Base-by-base conservation (phyloP, 2,797 vertebrate species). In the Ctenopoma kingsleyae region DNA sequence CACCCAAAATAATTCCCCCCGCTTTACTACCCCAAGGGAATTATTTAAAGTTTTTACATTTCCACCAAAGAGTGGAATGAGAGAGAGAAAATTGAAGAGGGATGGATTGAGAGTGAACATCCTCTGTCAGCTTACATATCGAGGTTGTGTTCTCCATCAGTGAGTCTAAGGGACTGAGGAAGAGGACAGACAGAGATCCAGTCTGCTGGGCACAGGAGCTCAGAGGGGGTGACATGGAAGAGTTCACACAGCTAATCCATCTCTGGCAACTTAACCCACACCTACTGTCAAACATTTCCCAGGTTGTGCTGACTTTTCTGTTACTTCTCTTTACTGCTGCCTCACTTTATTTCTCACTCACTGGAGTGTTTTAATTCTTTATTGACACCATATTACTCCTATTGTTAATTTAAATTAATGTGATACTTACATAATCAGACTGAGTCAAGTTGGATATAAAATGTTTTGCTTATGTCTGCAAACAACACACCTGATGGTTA, bases 91-190 rank as follows among this genome's bases (percentile, higher is more conserved):
- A 68, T 32, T 69, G 59, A 68, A 60, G 46, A 55, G 52, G 35
- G 54, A 72, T 62, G 43, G 57, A 79, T 66, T 32, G 58, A 74
- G 58, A 74, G 71, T 17, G 47, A 71, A 80, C 79, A 82, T 82
- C 67, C 74, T 69, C 70, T 61, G 77, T 61, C 76, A 63, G 76
- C 75, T 82, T 66, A 69, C 74, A 80, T 84, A 78, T 77, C 35
- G 52, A 71, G 76, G 82, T 63, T 71, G 74, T 85, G 83, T 89
- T 89, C 80, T 83, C 82, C 85, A 83, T 80, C 79, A 76, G 71
- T 84, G 77, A 71, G 80, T 87, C 74, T 77, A 60, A 83, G 89
- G 79, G 74, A 84, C 67, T 80, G 77, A 71, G 77, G 55, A 62
- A 58, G 57, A 73, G 51, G 47, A 40, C 48, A 52, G 40, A 56